Evolutionary conservation across 2,797 vertebrate genomes (phyloP).

Genomic region (Pampus argenteus): DNA sequence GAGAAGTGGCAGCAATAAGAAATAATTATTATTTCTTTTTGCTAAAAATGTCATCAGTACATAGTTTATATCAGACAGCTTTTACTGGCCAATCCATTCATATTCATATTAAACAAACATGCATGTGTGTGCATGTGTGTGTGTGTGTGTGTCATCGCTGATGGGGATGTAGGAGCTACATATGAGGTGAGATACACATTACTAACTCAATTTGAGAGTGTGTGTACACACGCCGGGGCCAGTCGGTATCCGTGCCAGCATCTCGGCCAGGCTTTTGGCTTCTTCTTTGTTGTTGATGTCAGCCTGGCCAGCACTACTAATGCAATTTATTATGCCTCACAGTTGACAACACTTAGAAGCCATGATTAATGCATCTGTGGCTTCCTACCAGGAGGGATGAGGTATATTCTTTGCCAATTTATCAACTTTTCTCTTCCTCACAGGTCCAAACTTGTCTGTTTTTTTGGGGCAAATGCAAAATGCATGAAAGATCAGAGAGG

Average conservation of each 20-base stretch:
- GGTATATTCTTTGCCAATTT: constrained; percentile 61
- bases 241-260: constrained; percentile 67
- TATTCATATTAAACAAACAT: too few relatives aligned
- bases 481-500: constrained; percentile 3
- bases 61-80: constrained; percentile 4
- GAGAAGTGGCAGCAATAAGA: not conserved
- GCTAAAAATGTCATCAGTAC: constrained; percentile 25
- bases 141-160: constrained; percentile 32
- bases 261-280: constrained; percentile 63
- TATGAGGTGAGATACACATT: constrained; percentile 64
- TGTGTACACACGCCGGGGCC: constrained; percentile 34
- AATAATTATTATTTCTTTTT: constrained; percentile 1
- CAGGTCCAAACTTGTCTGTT: constrained; percentile 39
- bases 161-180: constrained; percentile 67
- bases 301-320: constrained; percentile 64
- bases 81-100: constrained; percentile 14
- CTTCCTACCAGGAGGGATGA: constrained; percentile 34
- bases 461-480: constrained; percentile 40
- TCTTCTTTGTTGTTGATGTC: constrained; percentile 66
- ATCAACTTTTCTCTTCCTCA: constrained; percentile 47
- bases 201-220: constrained; percentile 63
- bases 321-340: constrained; percentile 70
- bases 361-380: constrained; percentile 73
- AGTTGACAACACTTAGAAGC: constrained; percentile 65
- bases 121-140: not conserved